These are phyloP conservation scores for Caenorhabditis tropicalis DNA, from an alignment of 1,140 invertebrate genomes.

Conservation along the genomic window DNA sequence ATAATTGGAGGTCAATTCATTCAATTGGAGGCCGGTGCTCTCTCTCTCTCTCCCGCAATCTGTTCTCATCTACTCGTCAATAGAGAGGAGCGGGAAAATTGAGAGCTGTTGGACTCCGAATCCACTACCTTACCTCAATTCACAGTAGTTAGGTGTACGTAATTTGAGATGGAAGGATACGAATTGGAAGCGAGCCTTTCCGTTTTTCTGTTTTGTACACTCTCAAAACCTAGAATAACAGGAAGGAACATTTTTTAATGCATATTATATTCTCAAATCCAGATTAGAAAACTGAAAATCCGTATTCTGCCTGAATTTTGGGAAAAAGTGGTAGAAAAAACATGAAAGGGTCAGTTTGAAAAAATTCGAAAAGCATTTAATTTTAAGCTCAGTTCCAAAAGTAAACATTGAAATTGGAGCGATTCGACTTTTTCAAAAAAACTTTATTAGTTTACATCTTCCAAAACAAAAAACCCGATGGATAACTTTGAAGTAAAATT, in stretches of 20 bases:
- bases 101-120: not conserved
- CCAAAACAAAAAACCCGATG: not conserved
- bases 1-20: conserved; percentile 42
- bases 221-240: not conserved
- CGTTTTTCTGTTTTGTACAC: not conserved
- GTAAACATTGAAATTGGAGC: too few species aligned
- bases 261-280: too few species aligned
- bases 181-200: conserved; percentile 12
- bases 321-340: too few species aligned
- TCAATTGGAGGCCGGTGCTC: not conserved
- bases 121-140: conserved; percentile 25
- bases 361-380: too few species aligned
- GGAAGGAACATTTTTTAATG: too few species aligned
- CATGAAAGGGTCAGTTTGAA: too few species aligned
- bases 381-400: too few species aligned
- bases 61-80: conserved; percentile 3
- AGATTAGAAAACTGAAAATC: too few species aligned
- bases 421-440: too few species aligned
- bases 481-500: too few species aligned
- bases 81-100: conserved; percentile 17
- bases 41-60: not conserved
- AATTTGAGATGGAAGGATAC: conserved; percentile 2
- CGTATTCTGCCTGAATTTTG: too few species aligned
- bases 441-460: too few species aligned
- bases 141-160: conserved; percentile 3